Evolutionary conservation across 2,113 vertebrate genomes (phyloP).

Genomic region (Syngnathoides biaculeatus): DNA sequence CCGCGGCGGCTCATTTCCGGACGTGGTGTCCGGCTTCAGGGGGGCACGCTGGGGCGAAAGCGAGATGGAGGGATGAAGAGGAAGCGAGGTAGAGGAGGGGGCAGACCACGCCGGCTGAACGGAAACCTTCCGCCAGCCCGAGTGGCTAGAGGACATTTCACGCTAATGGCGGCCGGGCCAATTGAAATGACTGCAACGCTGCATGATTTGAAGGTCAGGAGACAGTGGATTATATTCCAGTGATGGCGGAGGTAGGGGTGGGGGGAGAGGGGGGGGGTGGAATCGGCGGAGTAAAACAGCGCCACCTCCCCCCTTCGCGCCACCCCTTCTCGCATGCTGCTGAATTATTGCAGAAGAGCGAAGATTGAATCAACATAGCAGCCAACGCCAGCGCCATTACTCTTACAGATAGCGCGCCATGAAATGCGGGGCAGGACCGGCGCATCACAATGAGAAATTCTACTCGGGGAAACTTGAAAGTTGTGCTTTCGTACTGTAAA

Average conservation of each 20-base stretch:
- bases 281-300: slow-evolving; percentile 69
- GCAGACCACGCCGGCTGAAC: slow-evolving; percentile 73
- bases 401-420: slow-evolving; percentile 48
- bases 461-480: slow-evolving; percentile 33
- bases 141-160: slow-evolving; percentile 78
- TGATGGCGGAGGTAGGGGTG: slow-evolving; percentile 56
- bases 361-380: slow-evolving; percentile 69
- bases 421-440: slow-evolving; percentile 36
- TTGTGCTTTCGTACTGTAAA: slow-evolving; percentile 34
- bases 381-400: slow-evolving; percentile 59
- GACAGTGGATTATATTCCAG: slow-evolving; percentile 80
- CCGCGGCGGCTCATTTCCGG: slow-evolving; percentile 67
- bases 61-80: slow-evolving; percentile 56
- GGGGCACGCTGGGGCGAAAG: slow-evolving; percentile 48
- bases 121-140: slow-evolving; percentile 70
- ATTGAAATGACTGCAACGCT: slow-evolving; percentile 77
- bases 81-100: slow-evolving; percentile 56
- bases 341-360: slow-evolving; percentile 69
- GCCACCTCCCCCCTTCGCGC: slow-evolving; percentile 32
- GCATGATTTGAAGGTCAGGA: slow-evolving; percentile 81
- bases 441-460: slow-evolving; percentile 50
- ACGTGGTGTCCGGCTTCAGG: slow-evolving; percentile 54
- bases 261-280: slow-evolving; percentile 22
- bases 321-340: slow-evolving; percentile 35
- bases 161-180: slow-evolving; percentile 75